phyloP scores from a whole-genome alignment of 2,113 vertebrate genomes.

The Thinocorus orbignyianus region DNA sequence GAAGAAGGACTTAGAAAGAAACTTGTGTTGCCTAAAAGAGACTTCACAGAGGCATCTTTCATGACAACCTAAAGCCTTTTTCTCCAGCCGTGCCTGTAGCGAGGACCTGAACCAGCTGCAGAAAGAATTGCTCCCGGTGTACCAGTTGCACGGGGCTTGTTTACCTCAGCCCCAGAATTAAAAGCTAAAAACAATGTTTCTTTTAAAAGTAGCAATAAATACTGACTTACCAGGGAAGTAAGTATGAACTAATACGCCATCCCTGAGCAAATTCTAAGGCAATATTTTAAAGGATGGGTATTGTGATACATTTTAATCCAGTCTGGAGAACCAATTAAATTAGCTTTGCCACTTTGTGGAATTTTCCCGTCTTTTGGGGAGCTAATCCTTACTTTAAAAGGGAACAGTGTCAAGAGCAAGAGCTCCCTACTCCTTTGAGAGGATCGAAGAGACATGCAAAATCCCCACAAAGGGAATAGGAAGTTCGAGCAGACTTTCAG shows the following conservation, averaged over 20 bases:
- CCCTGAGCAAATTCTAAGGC: not conserved
- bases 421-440: not conserved
- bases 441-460: not conserved
- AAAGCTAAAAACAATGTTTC: not conserved
- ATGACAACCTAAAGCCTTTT: not conserved
- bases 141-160: not conserved
- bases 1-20: not conserved
- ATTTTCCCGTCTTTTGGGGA: not conserved
- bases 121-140: not conserved
- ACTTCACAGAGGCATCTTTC: not conserved
- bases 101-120: not conserved
- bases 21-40: not conserved
- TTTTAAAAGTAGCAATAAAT: not conserved
- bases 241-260: not conserved
- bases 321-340: not conserved
- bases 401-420: not conserved
- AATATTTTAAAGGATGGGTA: not conserved
- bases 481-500: constrained; percentile 1
- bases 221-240: not conserved
- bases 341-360: not conserved
- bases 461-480: not conserved
- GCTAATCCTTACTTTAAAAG: not conserved
- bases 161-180: not conserved
- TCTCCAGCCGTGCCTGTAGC: not conserved
- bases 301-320: not conserved